Evolutionary conservation across 2,113 vertebrate species (phyloP), one percentile per base, ranked within the genome.

Genomic region (Sinocyclocheilus anshuiensis): DNA sequence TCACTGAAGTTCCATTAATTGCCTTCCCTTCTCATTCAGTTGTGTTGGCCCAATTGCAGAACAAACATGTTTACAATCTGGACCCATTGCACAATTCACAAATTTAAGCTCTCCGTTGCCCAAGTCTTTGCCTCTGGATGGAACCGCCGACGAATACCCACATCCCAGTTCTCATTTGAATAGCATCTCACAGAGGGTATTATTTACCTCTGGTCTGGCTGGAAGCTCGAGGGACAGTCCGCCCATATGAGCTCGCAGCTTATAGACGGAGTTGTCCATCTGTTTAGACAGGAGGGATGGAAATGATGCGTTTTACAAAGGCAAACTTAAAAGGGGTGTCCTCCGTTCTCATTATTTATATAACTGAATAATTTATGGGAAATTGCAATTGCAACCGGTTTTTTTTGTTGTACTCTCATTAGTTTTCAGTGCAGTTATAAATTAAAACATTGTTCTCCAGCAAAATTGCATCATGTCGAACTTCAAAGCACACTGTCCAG

Each of bases 181-280:
- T 48, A 45, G 78, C 59, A 18, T 81, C 42, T 4, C 81, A 53
- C 81, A 83, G 45, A 71, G 81, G 45, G 65, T 53, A 36, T 83
- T 83, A 71, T 83, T 83, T 83, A 81, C 59, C 59, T 81, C 61
- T 65, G 79, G 65, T 71, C 65, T 36, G 42, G 26, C 11, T 71
- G 65, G 18, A 81, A 81, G 48, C 79, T 65, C 59, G 1, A 20
- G 39, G 59, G 59, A 65, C 39, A 12, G 79, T 81, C n/a, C 13
- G n/a, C 16, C 59, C 79, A 26, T 53, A 59, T 69, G 77, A 86
- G 77, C 77, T 6, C 0, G 9, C 48, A 74, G 76, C 84, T 86
- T 86, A 86, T 33, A 45, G 84, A 55, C 33, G 45, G 48, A 85
- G 53, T 71, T 79, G 77, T 85, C 83, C 83, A 69, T 87, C 83